Conservation (phyloP, 1,140 invertebrate species). For the Drosophila saltans region DNA sequence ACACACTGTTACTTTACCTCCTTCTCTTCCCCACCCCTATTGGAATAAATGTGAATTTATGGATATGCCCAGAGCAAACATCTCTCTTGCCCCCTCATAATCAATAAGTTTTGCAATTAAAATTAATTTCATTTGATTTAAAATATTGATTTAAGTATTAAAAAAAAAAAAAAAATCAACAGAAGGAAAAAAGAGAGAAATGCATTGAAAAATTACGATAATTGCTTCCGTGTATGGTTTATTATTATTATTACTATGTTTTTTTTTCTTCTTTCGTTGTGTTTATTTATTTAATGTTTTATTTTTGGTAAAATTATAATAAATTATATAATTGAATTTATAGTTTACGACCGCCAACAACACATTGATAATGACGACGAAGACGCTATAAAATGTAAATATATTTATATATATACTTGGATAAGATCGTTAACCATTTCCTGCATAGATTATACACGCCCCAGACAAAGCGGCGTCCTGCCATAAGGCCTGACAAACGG, state of each 20-base stretch:
- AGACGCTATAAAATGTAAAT: conserved; percentile 54
- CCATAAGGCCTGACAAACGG: neutral
- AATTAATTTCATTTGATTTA: conserved; percentile 56
- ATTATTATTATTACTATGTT: conserved; percentile 34
- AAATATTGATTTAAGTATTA: conserved; percentile 63
- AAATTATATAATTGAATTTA: conserved; percentile 79
- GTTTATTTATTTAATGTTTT: conserved; percentile 10
- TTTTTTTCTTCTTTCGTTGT: neutral
- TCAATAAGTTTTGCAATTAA: conserved; percentile 53
- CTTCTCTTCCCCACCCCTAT: neutral
- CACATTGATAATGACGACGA: conserved; percentile 25
- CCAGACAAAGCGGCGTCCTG: conserved; percentile 63
- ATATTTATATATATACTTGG: conserved; percentile 10
- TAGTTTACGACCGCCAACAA: conserved; percentile 57
- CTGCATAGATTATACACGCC: conserved; percentile 53
- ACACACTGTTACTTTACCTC: neutral
- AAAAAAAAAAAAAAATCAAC: neutral
- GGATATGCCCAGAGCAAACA: conserved; percentile 5
- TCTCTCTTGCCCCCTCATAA: conserved; percentile 7
- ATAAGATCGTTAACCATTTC: conserved; percentile 70
- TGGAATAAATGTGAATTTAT: neutral
- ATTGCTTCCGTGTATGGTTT: conserved; percentile 64
- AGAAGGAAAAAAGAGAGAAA: conserved; percentile 36
- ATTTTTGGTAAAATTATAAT: conserved; percentile 62
- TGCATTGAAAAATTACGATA: conserved; percentile 67